These are phyloP conservation scores for Echinarachnius parma DNA, from an alignment of 53 echinoderm and acorn worm species.

Conservation along the genomic window DNA sequence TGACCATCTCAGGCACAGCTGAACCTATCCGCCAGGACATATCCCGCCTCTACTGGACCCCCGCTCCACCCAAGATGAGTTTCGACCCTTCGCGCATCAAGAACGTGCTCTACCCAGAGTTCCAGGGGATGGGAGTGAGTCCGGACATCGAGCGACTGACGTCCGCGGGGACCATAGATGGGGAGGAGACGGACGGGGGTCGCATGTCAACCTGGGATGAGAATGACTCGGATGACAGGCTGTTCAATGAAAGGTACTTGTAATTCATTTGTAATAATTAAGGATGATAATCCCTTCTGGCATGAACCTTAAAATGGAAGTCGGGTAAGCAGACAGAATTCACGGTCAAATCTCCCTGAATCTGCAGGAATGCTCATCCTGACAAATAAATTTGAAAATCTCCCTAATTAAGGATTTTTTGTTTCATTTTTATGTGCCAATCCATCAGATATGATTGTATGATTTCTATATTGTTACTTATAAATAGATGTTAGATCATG, in stretches of 20 bases:
- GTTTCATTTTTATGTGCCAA: too few relatives aligned
- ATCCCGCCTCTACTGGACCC: slow-evolving; percentile 95
- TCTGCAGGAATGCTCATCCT: too few relatives aligned
- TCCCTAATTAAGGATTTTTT: too few relatives aligned
- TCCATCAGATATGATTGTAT: too few relatives aligned
- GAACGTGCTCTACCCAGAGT: slow-evolving; percentile 79
- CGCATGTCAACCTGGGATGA: slow-evolving; percentile 54
- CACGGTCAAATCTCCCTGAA: too few relatives aligned
- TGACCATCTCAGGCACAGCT: slow-evolving; percentile 62
- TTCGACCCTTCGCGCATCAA: slow-evolving; percentile 72
- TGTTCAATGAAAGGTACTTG: slow-evolving; percentile 67
- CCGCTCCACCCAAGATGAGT: slow-evolving; percentile 98
- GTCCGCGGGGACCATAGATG: slow-evolving; percentile 37
- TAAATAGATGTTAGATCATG: too few relatives aligned
- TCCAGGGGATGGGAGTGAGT: slow-evolving; percentile 67
- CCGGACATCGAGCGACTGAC: slow-evolving; percentile 55
- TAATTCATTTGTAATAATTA: too few relatives aligned
- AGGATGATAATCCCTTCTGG: too few relatives aligned
- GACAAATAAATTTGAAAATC: too few relatives aligned
- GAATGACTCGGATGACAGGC: slow-evolving; percentile 61
- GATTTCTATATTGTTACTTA: too few relatives aligned
- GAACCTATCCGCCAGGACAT: slow-evolving; percentile 74
- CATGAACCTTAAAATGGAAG: too few relatives aligned
- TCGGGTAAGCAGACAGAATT: too few relatives aligned
- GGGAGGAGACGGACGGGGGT: slow-evolving; percentile 59